phyloP scores from a whole-genome alignment of 1,140 invertebrate species.

The Drosophila athabasca region DNA sequence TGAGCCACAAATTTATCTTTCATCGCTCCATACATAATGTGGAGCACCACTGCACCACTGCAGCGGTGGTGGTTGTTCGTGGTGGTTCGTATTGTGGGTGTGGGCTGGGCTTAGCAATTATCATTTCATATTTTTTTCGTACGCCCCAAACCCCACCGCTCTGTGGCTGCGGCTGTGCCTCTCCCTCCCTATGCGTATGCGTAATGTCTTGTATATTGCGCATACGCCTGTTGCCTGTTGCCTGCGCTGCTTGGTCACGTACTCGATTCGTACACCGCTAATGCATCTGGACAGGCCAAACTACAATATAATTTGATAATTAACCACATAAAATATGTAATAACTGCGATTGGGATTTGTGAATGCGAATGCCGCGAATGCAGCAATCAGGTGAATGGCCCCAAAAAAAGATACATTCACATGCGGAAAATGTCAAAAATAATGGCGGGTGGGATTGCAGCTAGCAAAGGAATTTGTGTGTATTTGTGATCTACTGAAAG shows the following conservation, averaged over 20 bases:
- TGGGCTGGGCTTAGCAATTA: slow-evolving; percentile 53
- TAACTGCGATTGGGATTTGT: slow-evolving; percentile 35
- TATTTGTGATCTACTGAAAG: too few species aligned
- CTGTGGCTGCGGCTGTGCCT: slow-evolving; percentile 8
- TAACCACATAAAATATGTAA: slow-evolving; percentile 61
- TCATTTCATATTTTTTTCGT: slow-evolving; percentile 36
- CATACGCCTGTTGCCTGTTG: slow-evolving; percentile 45
- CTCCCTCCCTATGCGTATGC: slow-evolving; percentile 53
- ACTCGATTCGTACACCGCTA: slow-evolving; percentile 36
- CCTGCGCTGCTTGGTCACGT: slow-evolving; percentile 39
- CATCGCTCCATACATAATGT: slow-evolving; percentile 57
- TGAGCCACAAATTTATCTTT: slow-evolving; percentile 55
- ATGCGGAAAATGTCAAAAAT: slow-evolving; percentile 17
- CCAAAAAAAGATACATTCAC: neutral
- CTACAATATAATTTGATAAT: slow-evolving; percentile 69
- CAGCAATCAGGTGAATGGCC: slow-evolving; percentile 23
- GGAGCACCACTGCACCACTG: slow-evolving; percentile 15
- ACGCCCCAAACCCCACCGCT: neutral
- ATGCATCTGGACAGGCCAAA: slow-evolving; percentile 60
- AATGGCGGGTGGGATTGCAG: neutral
- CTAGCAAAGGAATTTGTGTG: neutral
- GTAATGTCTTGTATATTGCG: slow-evolving; percentile 61
- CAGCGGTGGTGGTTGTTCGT: slow-evolving; percentile 15
- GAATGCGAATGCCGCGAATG: slow-evolving; percentile 16
- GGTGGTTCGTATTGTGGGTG: neutral